These are phyloP conservation scores for Neotragus moschatus DNA, from an alignment of 2,113 vertebrate species.

Conservation along the genomic window DNA sequence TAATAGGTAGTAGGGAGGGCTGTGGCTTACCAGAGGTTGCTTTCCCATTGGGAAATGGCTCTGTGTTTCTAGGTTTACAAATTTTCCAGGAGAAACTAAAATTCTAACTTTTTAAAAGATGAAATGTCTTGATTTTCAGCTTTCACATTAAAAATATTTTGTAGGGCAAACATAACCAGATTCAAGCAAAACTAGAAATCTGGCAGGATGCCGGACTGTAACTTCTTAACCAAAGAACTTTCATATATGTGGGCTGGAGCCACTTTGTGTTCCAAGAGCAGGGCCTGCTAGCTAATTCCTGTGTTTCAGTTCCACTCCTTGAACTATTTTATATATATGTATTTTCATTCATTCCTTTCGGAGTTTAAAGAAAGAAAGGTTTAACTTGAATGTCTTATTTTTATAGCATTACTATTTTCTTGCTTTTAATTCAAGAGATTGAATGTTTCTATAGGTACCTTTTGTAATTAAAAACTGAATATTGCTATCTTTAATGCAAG, in stretches of 20 bases:
- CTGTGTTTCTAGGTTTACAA: background rate
- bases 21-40: background rate
- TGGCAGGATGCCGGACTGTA: background rate
- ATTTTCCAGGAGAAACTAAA: background rate
- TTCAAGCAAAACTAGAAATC: conserved; percentile 1
- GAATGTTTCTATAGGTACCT: background rate
- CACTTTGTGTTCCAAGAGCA: background rate
- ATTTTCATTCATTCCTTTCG: background rate
- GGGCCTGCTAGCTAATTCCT: background rate
- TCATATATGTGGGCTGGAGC: background rate
- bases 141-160: conserved; percentile 1
- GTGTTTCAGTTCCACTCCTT: background rate
- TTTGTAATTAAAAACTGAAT: conserved; percentile 6
- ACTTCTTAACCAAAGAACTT: background rate
- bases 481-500: background rate
- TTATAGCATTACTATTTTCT: conserved; percentile 19
- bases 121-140: background rate
- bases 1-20: background rate
- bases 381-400: background rate
- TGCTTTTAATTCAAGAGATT: conserved; percentile 13
- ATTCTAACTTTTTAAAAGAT: background rate
- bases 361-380: background rate
- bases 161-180: background rate
- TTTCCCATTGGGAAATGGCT: background rate
- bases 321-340: background rate